Conservation (phyloP, 2,888 invertebrate species). For the Tipula helvola region DNA sequence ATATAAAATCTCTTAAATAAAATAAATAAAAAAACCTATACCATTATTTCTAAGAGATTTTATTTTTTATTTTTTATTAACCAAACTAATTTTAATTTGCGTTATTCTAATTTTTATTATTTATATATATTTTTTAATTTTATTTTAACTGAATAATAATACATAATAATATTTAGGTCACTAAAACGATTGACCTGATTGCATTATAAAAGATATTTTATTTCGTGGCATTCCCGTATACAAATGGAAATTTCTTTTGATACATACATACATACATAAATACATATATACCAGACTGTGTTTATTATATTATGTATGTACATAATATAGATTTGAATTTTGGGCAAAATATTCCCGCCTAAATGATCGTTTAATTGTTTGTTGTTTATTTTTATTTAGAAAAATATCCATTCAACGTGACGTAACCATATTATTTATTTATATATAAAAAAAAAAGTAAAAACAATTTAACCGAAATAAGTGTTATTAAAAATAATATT, state of each 20-base stretch:
- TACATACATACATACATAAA: neutral
- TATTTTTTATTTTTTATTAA: neutral
- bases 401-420: neutral
- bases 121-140: neutral
- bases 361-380: neutral
- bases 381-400: neutral
- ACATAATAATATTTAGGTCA: neutral
- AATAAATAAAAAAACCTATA: neutral
- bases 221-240: neutral
- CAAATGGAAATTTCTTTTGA: neutral
- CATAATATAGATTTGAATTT: neutral
- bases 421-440: neutral
- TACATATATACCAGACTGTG: neutral
- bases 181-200: constrained; percentile 11
- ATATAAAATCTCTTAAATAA: neutral
- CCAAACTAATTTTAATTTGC: neutral
- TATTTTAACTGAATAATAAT: neutral
- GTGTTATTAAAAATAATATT: neutral
- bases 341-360: neutral
- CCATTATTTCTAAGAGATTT: constrained; percentile 6
- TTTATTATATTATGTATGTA: neutral
- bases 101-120: constrained; percentile 5
- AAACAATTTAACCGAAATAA: neutral
- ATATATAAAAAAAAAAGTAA: neutral
- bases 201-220: constrained; percentile 4